These are phyloP conservation scores for Todiramphus chloris DNA, from an alignment of 2,113 vertebrate species.

Conservation along the genomic window DNA sequence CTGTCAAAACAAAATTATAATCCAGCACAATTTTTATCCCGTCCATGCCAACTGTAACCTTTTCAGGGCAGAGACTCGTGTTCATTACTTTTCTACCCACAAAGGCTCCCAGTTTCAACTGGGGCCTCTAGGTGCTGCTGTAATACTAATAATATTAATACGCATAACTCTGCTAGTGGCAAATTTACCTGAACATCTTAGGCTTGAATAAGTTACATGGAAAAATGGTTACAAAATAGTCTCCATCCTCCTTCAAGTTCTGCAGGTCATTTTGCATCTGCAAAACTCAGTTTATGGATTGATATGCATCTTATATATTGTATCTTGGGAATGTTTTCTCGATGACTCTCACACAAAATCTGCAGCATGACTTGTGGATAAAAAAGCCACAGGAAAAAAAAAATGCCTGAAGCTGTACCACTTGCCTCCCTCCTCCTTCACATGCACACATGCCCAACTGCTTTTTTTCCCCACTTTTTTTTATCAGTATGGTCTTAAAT, in stretches of 20 bases:
- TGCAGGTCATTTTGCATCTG: slow-evolving; percentile 42
- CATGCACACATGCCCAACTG: not conserved
- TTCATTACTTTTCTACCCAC: not conserved
- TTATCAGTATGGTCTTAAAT: slow-evolving; percentile 47
- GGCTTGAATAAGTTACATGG: slow-evolving; percentile 31
- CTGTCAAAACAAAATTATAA: not conserved
- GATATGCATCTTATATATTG: slow-evolving; percentile 4
- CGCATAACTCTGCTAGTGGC: slow-evolving; percentile 4
- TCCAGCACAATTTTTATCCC: not conserved
- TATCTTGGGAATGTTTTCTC: slow-evolving; percentile 40
- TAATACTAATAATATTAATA: not conserved
- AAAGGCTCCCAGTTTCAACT: not conserved
- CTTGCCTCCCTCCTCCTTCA: not conserved
- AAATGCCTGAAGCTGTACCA: not conserved
- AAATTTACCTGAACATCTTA: not conserved
- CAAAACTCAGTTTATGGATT: slow-evolving; percentile 1
- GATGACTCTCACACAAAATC: slow-evolving; percentile 35
- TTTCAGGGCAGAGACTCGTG: not conserved
- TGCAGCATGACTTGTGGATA: slow-evolving; percentile 6
- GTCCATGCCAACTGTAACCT: not conserved
- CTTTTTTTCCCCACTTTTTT: not conserved
- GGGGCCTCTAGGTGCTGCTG: slow-evolving; percentile 25
- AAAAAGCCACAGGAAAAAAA: slow-evolving; percentile 16
- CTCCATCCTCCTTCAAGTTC: not conserved
- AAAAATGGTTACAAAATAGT: not conserved